Evolutionary conservation across 1,140 invertebrate genomes (phyloP), one percentile per base, ranked within the genome.

Genomic region (Pollicipes pollicipes): DNA sequence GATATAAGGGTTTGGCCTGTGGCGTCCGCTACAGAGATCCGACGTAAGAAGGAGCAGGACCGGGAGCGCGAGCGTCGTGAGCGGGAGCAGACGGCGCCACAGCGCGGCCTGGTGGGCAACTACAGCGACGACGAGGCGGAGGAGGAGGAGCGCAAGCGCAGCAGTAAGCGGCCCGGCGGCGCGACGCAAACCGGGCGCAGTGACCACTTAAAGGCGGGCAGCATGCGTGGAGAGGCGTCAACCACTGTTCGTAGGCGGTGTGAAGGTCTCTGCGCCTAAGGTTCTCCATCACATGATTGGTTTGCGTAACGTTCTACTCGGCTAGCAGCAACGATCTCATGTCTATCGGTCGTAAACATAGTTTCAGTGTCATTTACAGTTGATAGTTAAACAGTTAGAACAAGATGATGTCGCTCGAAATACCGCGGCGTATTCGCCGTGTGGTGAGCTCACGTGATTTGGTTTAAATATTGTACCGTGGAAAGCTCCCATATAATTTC

Each of bases 281-380:
- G 21, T 3, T 68, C 24, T 68, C 21, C 35, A 28, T 68, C 30
- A 32, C n/a, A 26, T 24, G 21, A 28, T 68, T 3, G 8, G 35
- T 68, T 24, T 68, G 35, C 28, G 35, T 68, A 28, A 24, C n/a
- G 21, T 24, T 68, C 24, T 8, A 68, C 28, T 32, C 28, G 35
- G 21, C 24, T 68, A 28, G 21, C 24, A 26, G 35, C 28, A 28
- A 26, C 24, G 21, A 28, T 68, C n/a, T 68, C n/a, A n/a, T 32
- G 35, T 68, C 1, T 68, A 28, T 68, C 24, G 21, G 35, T 69
- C n/a, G 30, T 31, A 31, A 68, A 31, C 1, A 21, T 0, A 31
- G n/a, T 68, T 31, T 21, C n/a, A 68, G 17, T 21, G 17, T 21
- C n/a, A 68, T 68, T 21, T 68, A 68, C n/a, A 68, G n/a, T 68